phyloP scores from a whole-genome alignment of 2,113 vertebrate species.

The Romanogobio albipinnatus region DNA sequence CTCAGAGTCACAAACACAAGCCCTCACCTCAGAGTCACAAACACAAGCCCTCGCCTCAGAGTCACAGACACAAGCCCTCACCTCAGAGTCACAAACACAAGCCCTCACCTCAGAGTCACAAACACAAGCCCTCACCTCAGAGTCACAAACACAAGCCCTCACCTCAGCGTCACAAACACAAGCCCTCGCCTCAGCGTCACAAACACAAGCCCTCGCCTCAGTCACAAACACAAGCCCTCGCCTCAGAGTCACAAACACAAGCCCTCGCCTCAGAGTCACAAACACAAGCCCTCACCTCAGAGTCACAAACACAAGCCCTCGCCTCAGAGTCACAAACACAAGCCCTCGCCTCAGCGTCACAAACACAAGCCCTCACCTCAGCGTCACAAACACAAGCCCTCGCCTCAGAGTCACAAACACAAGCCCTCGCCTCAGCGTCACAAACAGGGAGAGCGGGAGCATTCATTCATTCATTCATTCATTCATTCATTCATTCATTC shows the following conservation, averaged over 20 bases:
- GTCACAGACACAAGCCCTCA: neutral
- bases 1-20: neutral
- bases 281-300: too few species aligned
- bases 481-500: conserved; percentile 62
- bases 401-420: neutral
- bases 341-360: too few species aligned
- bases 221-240: conserved; percentile 4
- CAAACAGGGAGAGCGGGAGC: neutral
- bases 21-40: too few species aligned
- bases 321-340: neutral
- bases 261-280: too few species aligned
- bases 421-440: neutral
- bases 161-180: neutral
- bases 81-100: neutral
- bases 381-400: neutral
- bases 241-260: neutral
- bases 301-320: conserved; percentile 6
- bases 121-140: too few species aligned
- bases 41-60: too few species aligned
- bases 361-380: neutral
- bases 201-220: too few species aligned
- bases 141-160: conserved; percentile 6
- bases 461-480: conserved; percentile 66
- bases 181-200: too few species aligned
- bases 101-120: too few species aligned